Conservation (phyloP, 2,888 invertebrate species). For the Idaea biselata region DNA sequence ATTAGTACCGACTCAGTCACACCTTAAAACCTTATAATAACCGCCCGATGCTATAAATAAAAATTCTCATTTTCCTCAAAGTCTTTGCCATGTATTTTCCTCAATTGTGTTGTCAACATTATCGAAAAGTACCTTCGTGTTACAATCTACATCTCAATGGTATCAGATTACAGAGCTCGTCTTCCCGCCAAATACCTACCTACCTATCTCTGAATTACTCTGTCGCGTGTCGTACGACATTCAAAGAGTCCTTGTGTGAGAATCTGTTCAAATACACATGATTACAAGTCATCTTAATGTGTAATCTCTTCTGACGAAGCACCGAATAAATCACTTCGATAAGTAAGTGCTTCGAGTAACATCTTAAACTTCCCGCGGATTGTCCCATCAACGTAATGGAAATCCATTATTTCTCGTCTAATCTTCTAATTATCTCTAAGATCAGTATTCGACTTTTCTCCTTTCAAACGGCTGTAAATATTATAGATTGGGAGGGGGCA, state of each 20-base stretch:
- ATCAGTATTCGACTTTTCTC: slow-evolving; percentile 55
- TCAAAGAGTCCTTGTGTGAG: slow-evolving; percentile 61
- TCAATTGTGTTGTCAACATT: not conserved
- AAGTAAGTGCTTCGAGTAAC: slow-evolving; percentile 68
- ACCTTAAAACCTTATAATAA: not conserved
- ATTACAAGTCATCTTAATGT: slow-evolving; percentile 45
- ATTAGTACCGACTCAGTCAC: not conserved
- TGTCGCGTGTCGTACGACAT: slow-evolving; percentile 54
- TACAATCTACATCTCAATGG: slow-evolving; percentile 71
- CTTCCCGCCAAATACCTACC: too few species aligned
- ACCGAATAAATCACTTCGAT: slow-evolving; percentile 39
- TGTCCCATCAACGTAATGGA: slow-evolving; percentile 71
- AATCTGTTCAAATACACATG: slow-evolving; percentile 72
- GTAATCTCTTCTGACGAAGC: slow-evolving; percentile 47
- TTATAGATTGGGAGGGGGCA: slow-evolving; percentile 52
- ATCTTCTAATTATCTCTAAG: slow-evolving; percentile 60
- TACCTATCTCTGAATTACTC: too few species aligned
- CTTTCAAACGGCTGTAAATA: slow-evolving; percentile 72
- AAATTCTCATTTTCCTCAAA: not conserved
- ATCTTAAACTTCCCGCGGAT: slow-evolving; percentile 61
- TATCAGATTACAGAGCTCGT: slow-evolving; percentile 73
- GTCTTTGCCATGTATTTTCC: not conserved
- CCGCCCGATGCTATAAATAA: not conserved
- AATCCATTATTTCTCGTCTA: slow-evolving; percentile 61
- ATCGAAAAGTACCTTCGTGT: not conserved